Evolutionary conservation across 2,888 invertebrate species (phyloP), one percentile per base, ranked within the genome.

Genomic region (Atrina japonica): DNA sequence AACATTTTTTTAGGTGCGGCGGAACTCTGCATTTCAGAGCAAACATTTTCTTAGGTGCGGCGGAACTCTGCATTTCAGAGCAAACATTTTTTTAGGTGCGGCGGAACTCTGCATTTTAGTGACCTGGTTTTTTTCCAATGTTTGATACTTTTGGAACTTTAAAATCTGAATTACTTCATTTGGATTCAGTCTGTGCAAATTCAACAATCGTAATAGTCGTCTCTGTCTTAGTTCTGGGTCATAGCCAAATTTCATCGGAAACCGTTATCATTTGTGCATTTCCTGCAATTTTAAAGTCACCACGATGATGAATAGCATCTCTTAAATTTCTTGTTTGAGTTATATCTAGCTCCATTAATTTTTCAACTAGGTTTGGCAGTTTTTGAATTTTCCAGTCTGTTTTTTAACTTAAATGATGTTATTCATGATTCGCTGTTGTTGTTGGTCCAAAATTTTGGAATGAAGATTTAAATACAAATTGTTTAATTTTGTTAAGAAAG

Each of bases 401-500:
- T 50, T 50, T 30, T 3, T n/a, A n/a, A 63, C 25, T 18, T 64
- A 53, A 11, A 64, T 64, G 5, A 18, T 29, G 25, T 52, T 52
- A 43, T 64, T 64, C 16, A 41, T 3, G 53, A 64, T 53, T 64
- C 53, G 9, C 43, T 52, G 18, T 64, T 64, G 41, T 64, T 64
- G 43, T 64, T 64, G 23, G 52, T 64, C 64, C 40, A 52, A 6
- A 53, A 14, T 18, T 35, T 40, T 1, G 53, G 52, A 41, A 64
- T 64, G n/a, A 18, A 18, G 47, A 16, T 16, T 6, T 25, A n/a
- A 3, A 27, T 18, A 52, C n/a, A n/a, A n/a, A n/a, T n/a, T n/a
- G n/a, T n/a, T n/a, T n/a, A n/a, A n/a, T n/a, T n/a, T n/a, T n/a
- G n/a, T n/a, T n/a, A n/a, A n/a, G n/a, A n/a, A n/a, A n/a, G n/a